A percentile compares a stretch with the other conserved stretches of the same genome.
These are phyloP conservation scores for Coelinius sp. DNA, from an alignment of 2,888 invertebrate species.

Conservation along the genomic window DNA sequence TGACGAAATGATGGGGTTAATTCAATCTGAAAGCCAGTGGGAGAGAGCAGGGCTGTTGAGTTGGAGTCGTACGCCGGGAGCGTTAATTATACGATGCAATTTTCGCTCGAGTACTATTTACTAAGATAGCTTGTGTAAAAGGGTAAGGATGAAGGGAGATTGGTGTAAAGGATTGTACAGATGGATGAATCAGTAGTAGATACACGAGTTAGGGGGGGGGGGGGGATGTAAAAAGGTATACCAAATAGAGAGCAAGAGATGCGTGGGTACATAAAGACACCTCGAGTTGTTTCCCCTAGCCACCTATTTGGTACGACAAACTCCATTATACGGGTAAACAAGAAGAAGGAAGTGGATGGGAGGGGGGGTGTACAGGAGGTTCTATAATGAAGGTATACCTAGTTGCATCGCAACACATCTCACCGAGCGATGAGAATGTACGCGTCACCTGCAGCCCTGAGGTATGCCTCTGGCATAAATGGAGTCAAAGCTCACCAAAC, in stretches of 20 bases:
- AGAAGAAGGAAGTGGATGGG: neutral
- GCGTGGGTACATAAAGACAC: conserved; percentile 12
- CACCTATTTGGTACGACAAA: conserved; percentile 22
- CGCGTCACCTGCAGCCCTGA: conserved; percentile 11
- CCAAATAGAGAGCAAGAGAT: neutral
- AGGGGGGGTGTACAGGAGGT: neutral
- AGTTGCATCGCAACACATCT: conserved; percentile 8
- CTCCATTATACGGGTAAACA: conserved; percentile 25
- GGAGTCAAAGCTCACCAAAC: conserved; percentile 17
- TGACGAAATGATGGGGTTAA: conserved; percentile 8
- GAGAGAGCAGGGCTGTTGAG: no score
- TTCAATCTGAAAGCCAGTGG: neutral
- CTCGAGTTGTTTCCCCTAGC: neutral
- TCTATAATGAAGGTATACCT: conserved; percentile 5
- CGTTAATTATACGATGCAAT: conserved; percentile 50
- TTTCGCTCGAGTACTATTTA: conserved; percentile 45
- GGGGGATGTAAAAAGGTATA: neutral
- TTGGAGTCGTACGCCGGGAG: conserved; percentile 37
- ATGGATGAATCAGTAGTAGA: neutral
- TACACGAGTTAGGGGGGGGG: neutral
- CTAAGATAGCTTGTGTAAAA: conserved; percentile 30
- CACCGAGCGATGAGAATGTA: conserved; percentile 17
- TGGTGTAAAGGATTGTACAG: conserved; percentile 14
- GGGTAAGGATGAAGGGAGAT: conserved; percentile 35
- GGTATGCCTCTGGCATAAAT: conserved; percentile 26